Evolutionary conservation across 1,140 invertebrate species (phyloP), one percentile per base, ranked within the genome.

Genomic region (Zaprionus ghesquierei): DNA sequence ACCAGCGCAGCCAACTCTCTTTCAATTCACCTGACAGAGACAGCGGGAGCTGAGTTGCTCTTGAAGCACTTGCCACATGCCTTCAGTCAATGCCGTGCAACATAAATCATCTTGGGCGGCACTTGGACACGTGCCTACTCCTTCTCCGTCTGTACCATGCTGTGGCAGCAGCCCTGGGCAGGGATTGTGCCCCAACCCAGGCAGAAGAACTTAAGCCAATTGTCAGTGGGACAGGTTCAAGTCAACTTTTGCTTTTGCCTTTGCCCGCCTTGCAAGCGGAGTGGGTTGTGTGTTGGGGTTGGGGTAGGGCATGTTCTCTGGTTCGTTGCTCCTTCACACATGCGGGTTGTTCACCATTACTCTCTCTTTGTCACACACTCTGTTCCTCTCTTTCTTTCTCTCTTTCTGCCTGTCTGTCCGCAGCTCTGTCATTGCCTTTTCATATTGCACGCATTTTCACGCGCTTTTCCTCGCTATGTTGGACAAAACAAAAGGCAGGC

Each of bases 201-300:
- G 55, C n/a, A n/a, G n/a, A 1, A 12, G 50, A 64, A 69, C 76
- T 63, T 77, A 87, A 89, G 82, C 84, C 82, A 87, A 87, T 87
- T 87, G 84, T 87, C 82, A 84, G 82, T 87, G 82, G 79, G 82
- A 84, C 84, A 87, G 82, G 82, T 87, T 87, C 79, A 77, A 70
- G 84, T 55, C 61, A 61, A 81, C 80, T 62, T 78, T 85, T 76
- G 58, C 41, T 66, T 56, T 59, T 18, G n/a, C n/a, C 29, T 31
- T 27, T 50, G 58, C 13, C 62, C 51, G 41, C n/a, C n/a, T 50
- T 69, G 3, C 25, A 27, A 31, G 29, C 13, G 23, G 38, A 10
- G 22, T 9, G 8, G 3, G 25, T 15, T 13, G 22, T n/a, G 6
- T 44, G 20, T 15, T 46, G 29, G 75, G 29, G 73, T 44, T 64